Base-by-base conservation (phyloP, 2,113 vertebrate genomes). In the Ariopsis seemanni region DNA sequence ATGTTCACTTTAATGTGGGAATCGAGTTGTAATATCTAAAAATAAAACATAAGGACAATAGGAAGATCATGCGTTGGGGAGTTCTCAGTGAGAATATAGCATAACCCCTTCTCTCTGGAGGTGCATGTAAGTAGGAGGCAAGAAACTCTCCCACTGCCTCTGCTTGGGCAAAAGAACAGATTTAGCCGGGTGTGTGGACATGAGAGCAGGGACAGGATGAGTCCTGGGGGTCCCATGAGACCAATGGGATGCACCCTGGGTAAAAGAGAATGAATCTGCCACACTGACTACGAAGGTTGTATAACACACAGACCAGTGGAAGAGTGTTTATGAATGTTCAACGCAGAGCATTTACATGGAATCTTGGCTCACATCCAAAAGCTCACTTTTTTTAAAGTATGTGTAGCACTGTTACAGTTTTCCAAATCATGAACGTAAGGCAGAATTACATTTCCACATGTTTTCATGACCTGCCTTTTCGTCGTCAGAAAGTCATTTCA, bases 351-450 rank as follows among this genome's bases (percentile, higher is more conserved):
- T 91, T 90, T 89, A 86, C 77, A 77, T 89, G 89, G 90, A 90
- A 91, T 92, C 85, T 90, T 88, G 90, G 91, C 85, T 82, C 12
- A 22, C 12, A 34, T 92, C 89, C 90, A 91, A 79, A 71, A 74
- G 14, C 85, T 42, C 42, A 42, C 42, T 87, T 20, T 52, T 22
- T 25, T 50, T 1, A 10, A 55, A 34, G 55, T 67, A 88, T 62
- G 69, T 75, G 58, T 65, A 82, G 52, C 11, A 27, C 67, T 77
- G 57, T 65, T 72, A 72, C 82, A 72, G 81, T 80, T 84, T 84
- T 77, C 80, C 57, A 65, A 82, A 42, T 82, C 82, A 67, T 82
- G 50, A 34, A 63, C 27, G 60, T 11, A 34, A 9, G 11, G 27
- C 27, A 30, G 20, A 82, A 82, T 25, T 62, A 62, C 57, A 7